Conservation (phyloP, 2,888 invertebrate species). For the Spisula subtruncata region DNA sequence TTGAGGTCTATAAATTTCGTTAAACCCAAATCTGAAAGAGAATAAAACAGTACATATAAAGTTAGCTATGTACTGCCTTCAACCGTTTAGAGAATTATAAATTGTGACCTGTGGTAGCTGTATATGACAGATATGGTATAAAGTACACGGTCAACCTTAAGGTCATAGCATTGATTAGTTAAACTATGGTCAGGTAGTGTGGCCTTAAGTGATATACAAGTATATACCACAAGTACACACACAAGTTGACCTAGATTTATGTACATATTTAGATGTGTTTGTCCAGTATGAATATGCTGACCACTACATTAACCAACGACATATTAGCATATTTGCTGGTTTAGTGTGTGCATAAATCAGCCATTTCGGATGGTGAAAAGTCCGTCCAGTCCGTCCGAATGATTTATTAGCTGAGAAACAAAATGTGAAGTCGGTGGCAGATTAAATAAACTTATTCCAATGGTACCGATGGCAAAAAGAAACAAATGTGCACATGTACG, state of each 20-base stretch:
- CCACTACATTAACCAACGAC: not conserved
- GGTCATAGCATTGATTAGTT: not conserved
- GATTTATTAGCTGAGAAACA: too few species aligned
- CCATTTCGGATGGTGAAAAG: too few species aligned
- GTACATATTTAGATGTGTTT: conserved; percentile 11
- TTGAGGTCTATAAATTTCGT: too few species aligned
- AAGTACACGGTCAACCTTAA: not conserved
- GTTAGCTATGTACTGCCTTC: too few species aligned
- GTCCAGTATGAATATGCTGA: not conserved
- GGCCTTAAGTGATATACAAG: not conserved
- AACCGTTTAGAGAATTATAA: too few species aligned
- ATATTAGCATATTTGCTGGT: not conserved
- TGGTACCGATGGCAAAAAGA: too few species aligned
- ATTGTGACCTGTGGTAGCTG: not conserved
- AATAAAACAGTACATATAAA: too few species aligned
- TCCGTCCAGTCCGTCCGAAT: too few species aligned
- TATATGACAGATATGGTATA: not conserved
- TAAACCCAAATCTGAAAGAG: too few species aligned
- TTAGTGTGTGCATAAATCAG: not conserved
- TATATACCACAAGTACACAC: not conserved
- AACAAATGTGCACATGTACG: too few species aligned
- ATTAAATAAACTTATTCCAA: too few species aligned
- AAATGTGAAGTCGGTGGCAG: too few species aligned
- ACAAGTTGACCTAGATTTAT: not conserved
- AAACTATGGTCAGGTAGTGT: not conserved